Base-by-base conservation (phyloP, 2,888 invertebrate genomes). In the Hololepta plana region DNA sequence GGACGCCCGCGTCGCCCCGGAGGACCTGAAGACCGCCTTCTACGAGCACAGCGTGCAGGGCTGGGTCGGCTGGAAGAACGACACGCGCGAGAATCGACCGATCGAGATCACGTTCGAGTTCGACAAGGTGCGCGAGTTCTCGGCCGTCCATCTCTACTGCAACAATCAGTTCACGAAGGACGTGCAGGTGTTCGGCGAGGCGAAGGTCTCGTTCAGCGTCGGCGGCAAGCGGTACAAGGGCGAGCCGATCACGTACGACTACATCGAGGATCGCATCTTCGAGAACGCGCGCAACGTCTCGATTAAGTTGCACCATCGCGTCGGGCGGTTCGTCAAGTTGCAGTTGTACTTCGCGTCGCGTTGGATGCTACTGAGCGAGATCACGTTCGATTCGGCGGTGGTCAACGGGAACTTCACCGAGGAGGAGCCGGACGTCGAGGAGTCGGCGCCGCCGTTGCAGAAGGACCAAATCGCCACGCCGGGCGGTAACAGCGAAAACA, bases 31-130 rank as follows among this genome's bases (percentile, higher is more conserved):
- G 45, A 54, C 62, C 44, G 62, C 67, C 32, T 66, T 66, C 44
- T 68, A 67, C 51, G 41, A 45, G 15, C 41, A 44, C 34, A 60
- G 59, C 7, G 66, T 69, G 12, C 76, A 79, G 43, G 80, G 84
- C 26, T 90, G 88, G 90, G 74, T 90, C 15, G 90, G 88, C 1
- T 90, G 90, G 90, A 66, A 72, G 44, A 81, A 81, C 51, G 80
- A 81, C 46, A 69, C 74, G 2, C 58, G 71, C 3, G 57, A 60
- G 21, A 57, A 59, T 15, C 57, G 60, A 40, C 68, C 74, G 1
- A 65, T 76, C 1, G 70, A 71, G 40, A 60, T 80, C 38, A 64
- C 62, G 31, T 77, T 79, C 58, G 82, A 85, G 51, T 90, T 91
- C 55, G 87, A 88, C 47, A 66, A 68, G 45, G 75, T 85, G 30